Evolutionary conservation across 1,140 invertebrate species (phyloP), one percentile per base, ranked within the genome.

Genomic region (Drosophila watanabei): DNA sequence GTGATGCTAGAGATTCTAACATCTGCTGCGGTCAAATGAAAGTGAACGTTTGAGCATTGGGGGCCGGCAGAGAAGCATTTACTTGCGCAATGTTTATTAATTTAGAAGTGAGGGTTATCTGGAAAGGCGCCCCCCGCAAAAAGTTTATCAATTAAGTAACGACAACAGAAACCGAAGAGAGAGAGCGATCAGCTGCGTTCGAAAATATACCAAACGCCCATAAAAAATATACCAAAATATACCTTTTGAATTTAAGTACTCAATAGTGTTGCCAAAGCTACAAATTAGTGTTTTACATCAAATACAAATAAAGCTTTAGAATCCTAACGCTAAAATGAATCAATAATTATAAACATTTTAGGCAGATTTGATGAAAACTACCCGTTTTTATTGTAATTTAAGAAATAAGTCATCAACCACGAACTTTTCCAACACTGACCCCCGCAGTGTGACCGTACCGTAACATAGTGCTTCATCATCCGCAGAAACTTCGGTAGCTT

Each of bases 101-200:
- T 81, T 89, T 75, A 57, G 20, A 56, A 41, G 49, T 71, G 65
- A 70, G 75, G 85, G 85, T 89, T 88, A 89, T 89, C 85, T 79
- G 75, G 60, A 72, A 52, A 39, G 37, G 63, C 57, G 77, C 81
- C 70, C 78, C 72, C 58, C 49, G 41, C 37, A 48, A 57, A 71
- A 73, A 78, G 76, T 88, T 88, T 78, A 80, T 88, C 68, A 88
- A 89, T 73, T 89, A 84, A 88, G 73, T 89, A 88, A 88, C 56
- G 63, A 68, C 78, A 80, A 58, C 51, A 78, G 16, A 61, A 79
- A 64, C 54, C 35, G 1, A n/a, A 35, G 43, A 77, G 41, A 77
- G 41, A 73, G 62, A 59, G 54, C 48, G 43, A 62, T 57, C 54
- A 20, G 30, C 54, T 39, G 54, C 14, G 5, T 39, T 37, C 9